Evolutionary conservation across 2,113 vertebrate genomes (phyloP).

Genomic region (Python bivittatus): DNA sequence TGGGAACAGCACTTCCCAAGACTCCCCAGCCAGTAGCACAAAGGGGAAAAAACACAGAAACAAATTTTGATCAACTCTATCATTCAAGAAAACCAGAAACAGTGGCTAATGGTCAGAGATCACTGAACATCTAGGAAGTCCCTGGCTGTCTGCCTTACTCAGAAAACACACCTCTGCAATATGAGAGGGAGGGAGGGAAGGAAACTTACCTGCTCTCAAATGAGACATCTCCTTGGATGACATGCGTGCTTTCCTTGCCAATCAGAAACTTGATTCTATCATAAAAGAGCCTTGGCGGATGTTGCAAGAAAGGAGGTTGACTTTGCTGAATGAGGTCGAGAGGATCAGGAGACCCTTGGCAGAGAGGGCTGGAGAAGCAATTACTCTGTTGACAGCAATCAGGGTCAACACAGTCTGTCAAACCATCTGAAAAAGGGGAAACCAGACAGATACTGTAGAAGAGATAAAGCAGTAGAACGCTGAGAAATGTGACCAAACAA

Average conservation of each 20-base stretch:
- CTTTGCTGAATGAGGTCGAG: conserved; percentile 91
- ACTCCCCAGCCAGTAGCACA: neutral
- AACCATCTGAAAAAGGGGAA: conserved; percentile 80
- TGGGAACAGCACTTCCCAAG: neutral
- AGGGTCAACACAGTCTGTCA: conserved; percentile 94
- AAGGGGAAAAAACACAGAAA: neutral
- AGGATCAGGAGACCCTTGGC: conserved; percentile 95
- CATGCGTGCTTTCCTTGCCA: conserved; percentile 92
- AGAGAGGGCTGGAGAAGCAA: conserved; percentile 89
- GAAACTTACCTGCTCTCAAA: conserved; percentile 90
- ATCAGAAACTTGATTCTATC: conserved; percentile 92
- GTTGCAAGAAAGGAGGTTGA: conserved; percentile 78
- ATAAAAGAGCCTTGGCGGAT: conserved; percentile 87
- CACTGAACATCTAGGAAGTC: neutral
- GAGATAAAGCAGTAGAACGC: neutral
- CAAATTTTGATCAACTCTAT: neutral
- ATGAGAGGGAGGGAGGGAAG: neutral
- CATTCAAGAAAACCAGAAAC: neutral
- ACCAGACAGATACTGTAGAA: conserved; percentile 41
- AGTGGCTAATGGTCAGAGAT: neutral
- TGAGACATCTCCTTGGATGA: conserved; percentile 88
- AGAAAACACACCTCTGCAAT: neutral
- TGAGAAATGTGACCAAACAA: neutral
- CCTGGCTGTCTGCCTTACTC: neutral
- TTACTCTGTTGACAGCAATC: conserved; percentile 95